These are phyloP conservation scores for Felis catus DNA, from an alignment of 2,113 vertebrate species.

Conservation along the genomic window F.catus_Fca126_mat1.0 CM031417.1:51277501-51278000, in stretches of 20 bases:
- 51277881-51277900: background rate
- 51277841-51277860: background rate
- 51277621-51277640: too few species aligned
- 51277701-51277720: too few species aligned
- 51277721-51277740: too few species aligned
- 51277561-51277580: too few species aligned
- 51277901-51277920: background rate
- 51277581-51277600: too few species aligned
- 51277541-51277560: too few species aligned
- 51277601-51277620: too few species aligned
- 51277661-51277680: too few species aligned
- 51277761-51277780: background rate
- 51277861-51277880: background rate
- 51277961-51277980: background rate
- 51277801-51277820: background rate
- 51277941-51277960: background rate
- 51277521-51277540: too few species aligned
- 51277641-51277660: too few species aligned
- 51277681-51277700: too few species aligned
- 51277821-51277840: background rate
- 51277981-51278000: background rate
- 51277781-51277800: background rate
- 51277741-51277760: background rate
- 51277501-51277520: too few species aligned
- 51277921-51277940: background rate